Evolutionary conservation across 1,140 invertebrate genomes (phyloP).

Genomic region (Acromyrmex echinatior): DNA sequence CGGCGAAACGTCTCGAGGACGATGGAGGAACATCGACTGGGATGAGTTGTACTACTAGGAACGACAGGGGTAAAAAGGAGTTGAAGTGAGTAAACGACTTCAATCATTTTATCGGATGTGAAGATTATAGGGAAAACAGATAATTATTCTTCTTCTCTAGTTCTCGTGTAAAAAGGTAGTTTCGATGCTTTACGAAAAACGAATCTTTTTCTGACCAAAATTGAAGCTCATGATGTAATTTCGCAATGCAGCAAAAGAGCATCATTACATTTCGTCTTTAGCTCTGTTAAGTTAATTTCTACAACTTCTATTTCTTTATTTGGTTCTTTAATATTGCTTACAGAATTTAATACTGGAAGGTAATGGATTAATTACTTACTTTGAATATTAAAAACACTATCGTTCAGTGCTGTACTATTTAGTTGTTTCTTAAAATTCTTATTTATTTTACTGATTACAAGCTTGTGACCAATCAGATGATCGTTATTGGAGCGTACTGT

Average conservation of each 20-base stretch:
- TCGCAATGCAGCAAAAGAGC: neutral
- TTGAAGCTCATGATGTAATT: neutral
- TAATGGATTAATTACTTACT: too few relatives aligned
- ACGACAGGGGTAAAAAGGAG: neutral
- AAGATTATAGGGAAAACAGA: neutral
- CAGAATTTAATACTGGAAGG: too few relatives aligned
- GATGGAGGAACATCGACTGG: neutral
- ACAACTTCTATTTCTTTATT: neutral
- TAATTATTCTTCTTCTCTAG: neutral
- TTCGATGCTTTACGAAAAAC: neutral
- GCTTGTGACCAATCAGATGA: neutral
- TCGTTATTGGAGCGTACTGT: conserved; percentile 57
- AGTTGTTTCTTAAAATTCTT: neutral
- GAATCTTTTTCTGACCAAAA: neutral
- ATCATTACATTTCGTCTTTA: neutral
- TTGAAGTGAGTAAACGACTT: neutral
- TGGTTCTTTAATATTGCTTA: too few relatives aligned
- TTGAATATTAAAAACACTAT: too few relatives aligned
- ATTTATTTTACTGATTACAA: neutral
- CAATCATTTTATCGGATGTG: neutral
- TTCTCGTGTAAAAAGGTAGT: neutral
- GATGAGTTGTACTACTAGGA: neutral
- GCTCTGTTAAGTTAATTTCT: neutral
- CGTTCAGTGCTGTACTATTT: neutral
- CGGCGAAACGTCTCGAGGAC: conserved; percentile 28